These are phyloP conservation scores for Diadumene lineata DNA, from an alignment of 92 coral and sea anemone genomes.

Conservation along the genomic window DNA sequence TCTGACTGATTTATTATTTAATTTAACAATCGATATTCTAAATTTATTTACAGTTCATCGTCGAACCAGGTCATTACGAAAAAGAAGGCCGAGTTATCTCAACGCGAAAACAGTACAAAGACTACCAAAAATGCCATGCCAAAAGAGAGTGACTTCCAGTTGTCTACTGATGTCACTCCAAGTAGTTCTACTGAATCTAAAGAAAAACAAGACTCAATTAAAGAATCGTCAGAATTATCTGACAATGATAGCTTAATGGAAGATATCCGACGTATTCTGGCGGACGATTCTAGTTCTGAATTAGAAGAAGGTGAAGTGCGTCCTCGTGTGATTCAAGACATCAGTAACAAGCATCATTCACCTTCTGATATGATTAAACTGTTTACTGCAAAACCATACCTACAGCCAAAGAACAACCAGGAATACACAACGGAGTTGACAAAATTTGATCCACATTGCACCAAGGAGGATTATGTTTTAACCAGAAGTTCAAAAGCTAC, in stretches of 20 bases:
- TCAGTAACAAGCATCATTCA: constrained; percentile 2
- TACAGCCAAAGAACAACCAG: neutral
- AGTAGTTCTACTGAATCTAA: constrained; percentile 25
- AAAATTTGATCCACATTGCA: neutral
- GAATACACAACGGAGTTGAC: neutral
- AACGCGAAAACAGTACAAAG: neutral
- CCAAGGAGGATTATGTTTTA: neutral
- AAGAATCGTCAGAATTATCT: constrained; percentile 14
- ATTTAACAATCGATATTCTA: too few species aligned
- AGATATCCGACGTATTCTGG: neutral
- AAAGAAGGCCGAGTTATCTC: neutral
- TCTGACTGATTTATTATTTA: too few species aligned
- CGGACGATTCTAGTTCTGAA: neutral
- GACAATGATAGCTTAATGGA: neutral
- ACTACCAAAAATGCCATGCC: neutral
- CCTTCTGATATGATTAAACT: constrained; percentile 26
- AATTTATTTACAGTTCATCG: neutral
- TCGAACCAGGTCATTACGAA: neutral
- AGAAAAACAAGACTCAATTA: constrained; percentile 35
- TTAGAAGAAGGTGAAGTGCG: constrained; percentile 10
- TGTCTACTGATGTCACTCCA: neutral
- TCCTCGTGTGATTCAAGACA: neutral
- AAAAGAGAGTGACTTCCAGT: neutral
- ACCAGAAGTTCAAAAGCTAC: neutral
- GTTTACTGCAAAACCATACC: constrained; percentile 22